phyloP scores from a whole-genome alignment of 2,888 invertebrate species.

The Brachypterus glaber region DNA sequence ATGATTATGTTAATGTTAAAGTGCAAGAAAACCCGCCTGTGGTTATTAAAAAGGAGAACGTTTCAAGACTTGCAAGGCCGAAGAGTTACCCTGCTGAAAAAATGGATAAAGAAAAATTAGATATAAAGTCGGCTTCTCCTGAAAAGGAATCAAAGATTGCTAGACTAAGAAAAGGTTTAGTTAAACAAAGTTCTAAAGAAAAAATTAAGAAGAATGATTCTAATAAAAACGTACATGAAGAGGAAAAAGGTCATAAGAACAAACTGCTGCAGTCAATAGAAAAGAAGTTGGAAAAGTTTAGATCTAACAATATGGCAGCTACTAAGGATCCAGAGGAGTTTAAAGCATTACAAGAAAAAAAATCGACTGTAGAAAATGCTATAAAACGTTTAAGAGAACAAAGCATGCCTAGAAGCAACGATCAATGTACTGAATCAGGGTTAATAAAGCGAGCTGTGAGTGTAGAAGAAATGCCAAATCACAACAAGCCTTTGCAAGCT shows the following conservation, averaged over 20 bases:
- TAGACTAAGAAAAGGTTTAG: slow-evolving; percentile 50
- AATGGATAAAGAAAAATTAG: slow-evolving; percentile 22
- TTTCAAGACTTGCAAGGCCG: slow-evolving; percentile 45
- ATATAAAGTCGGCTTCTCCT: slow-evolving; percentile 10
- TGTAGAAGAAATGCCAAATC: slow-evolving; percentile 50
- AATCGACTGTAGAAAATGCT: slow-evolving; percentile 45
- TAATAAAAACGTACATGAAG: slow-evolving; percentile 29
- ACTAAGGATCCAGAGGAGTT: slow-evolving; percentile 35
- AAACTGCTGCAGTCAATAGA: slow-evolving; percentile 66
- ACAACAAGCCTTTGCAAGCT: slow-evolving; percentile 42
- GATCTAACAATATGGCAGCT: slow-evolving; percentile 39
- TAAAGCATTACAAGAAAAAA: slow-evolving; percentile 26
- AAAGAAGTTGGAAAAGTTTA: slow-evolving; percentile 64
- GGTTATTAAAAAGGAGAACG: slow-evolving; percentile 32
- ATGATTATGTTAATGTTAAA: slow-evolving; percentile 32
- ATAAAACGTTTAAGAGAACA: slow-evolving; percentile 55
- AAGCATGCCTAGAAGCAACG: slow-evolving; percentile 50
- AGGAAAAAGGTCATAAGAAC: slow-evolving; percentile 37
- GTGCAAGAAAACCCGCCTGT: slow-evolving; percentile 18
- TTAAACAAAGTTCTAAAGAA: slow-evolving; percentile 32
- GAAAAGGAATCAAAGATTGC: slow-evolving; percentile 9
- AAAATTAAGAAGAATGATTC: slow-evolving; percentile 27
- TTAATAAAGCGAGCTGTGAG: slow-evolving; percentile 64
- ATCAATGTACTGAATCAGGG: slow-evolving; percentile 51
- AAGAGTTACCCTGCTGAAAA: slow-evolving; percentile 48